A percentile compares a stretch with the other conserved stretches of the same genome.
Evolutionary conservation across 2,888 invertebrate genomes (phyloP).

Genomic region (Laspeyria flexula): DNA sequence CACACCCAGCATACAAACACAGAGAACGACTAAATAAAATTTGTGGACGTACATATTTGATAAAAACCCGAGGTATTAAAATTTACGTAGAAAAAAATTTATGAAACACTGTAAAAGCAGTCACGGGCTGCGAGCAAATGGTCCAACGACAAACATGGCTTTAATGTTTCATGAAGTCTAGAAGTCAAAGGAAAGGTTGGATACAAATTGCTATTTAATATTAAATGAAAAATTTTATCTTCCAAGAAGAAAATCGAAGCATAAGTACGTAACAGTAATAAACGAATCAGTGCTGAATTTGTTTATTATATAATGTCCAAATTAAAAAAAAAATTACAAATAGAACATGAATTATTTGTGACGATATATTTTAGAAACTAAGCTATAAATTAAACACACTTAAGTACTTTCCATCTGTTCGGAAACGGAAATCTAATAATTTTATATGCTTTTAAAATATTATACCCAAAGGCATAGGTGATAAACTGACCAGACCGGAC

Average conservation of each 20-base stretch:
- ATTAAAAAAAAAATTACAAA: too few relatives aligned
- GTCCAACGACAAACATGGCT: too few relatives aligned
- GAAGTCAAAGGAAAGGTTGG: background rate
- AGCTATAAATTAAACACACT: background rate
- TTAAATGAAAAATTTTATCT: too few relatives aligned
- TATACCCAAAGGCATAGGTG: background rate
- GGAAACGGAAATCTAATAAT: background rate
- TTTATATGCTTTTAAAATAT: conserved; percentile 3
- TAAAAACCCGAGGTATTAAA: conserved; percentile 38
- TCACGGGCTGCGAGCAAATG: too few relatives aligned
- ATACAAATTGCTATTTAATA: too few relatives aligned
- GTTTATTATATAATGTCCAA: too few relatives aligned
- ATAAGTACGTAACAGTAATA: too few relatives aligned
- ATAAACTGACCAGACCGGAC: conserved; percentile 11
- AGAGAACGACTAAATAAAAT: conserved; percentile 40
- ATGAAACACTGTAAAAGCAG: conserved; percentile 12
- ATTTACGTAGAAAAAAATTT: conserved; percentile 29
- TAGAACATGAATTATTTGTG: too few relatives aligned
- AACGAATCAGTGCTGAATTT: too few relatives aligned
- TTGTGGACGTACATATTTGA: conserved; percentile 32
- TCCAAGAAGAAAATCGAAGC: too few relatives aligned
- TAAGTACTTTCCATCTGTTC: background rate
- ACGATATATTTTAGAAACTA: too few relatives aligned
- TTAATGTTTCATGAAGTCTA: background rate
- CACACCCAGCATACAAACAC: conserved; percentile 14